Evolutionary conservation across 2,113 vertebrate genomes (phyloP), one percentile per base, ranked within the genome.

Genomic region (Ictalurus punctatus): DNA sequence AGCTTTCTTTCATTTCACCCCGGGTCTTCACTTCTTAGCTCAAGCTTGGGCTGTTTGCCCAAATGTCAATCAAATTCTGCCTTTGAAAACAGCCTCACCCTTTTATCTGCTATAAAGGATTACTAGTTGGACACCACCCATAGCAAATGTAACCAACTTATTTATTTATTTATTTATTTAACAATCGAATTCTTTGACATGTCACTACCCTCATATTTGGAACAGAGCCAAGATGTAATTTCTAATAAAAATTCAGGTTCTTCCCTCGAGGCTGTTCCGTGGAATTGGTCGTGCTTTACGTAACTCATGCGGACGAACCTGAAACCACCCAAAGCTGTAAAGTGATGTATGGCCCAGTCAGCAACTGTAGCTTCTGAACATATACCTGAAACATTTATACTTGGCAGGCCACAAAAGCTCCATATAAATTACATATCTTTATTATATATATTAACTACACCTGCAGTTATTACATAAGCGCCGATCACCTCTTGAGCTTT

Each of bases 21-120:
- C 59, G 83, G 61, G 23, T 37, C 81, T 78, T 89, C 16, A 73
- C 80, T n/a, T 59, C 34, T 25, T 69, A 80, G 56, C 78, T 79
- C 79, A 63, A 21, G 84, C 56, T 80, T 88, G 86, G 90, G 90
- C 86, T 54, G 34, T 3, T 10, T 1, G 84, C 69, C 86, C 21
- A 88, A 79, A 78, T 56, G 88, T 83, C 90, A 78, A 30, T 89
- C 88, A 86, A n/a, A 67, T 48, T 80, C 21, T 56, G 56, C 58
- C 34, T 40, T 63, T 25, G 59, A 78, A 82, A 80, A 63, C 37
- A 86, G 82, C 88, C 83, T 30, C 48, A 9, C 54, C 1, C 21
- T 58, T 23, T 48, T 30, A 63, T 48, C 52, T 76, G 48, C 67
- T 17, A 37, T 76, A 54, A 74, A 56, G 4, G 44, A 1, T 56